Base-by-base conservation (phyloP, 2,797 vertebrate species). In the Cossypha niveicapilla region DNA sequence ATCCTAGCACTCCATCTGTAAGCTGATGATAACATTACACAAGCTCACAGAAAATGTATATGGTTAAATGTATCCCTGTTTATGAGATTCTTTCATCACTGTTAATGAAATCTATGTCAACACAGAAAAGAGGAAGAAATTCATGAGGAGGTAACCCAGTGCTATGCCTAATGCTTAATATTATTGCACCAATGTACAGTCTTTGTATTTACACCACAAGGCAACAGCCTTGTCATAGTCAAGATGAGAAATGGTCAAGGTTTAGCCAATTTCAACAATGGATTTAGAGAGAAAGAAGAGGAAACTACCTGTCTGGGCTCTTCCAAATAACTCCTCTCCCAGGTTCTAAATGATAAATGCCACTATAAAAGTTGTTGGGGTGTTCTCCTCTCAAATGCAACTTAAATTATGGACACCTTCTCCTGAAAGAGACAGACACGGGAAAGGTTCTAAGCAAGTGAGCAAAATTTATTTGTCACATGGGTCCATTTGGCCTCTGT, bases 211-310 rank as follows among this genome's bases (percentile, higher is more conserved):
- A 75, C 6, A 3, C 54, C 54, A 74, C 51, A 78, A 92, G 39
- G 68, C 61, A 91, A 63, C 71, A 91, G 56, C 79, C 70, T 92
- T 91, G 62, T 75, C 56, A 75, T 41, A 91, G 85, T 80, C 68
- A 81, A 48, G 62, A 77, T 91, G 88, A 96, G 82, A 92, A 96
- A 94, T 56, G 28, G 60, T 41, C 30, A 44, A 56, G 77, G 56
- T 93, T 94, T 85, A 92, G 78, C 91, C 79, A 84, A 86, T 94
- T 95, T 93, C 60, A 81, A 56, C 85, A 94, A 60, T 34, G 37
- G 62, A 73, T 86, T 85, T 75, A 62, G 58, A 81, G 66, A 90
- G 66, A 81, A 90, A 77, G n/a, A 88, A 62, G 39, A 81, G 48
- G 50, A 74, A 91, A 77, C 57, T 84, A 88, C 79, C 25, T 86